These are phyloP conservation scores for Cyrtorhinus lividipennis DNA, from an alignment of 1,140 invertebrate genomes.

Conservation along the genomic window DNA sequence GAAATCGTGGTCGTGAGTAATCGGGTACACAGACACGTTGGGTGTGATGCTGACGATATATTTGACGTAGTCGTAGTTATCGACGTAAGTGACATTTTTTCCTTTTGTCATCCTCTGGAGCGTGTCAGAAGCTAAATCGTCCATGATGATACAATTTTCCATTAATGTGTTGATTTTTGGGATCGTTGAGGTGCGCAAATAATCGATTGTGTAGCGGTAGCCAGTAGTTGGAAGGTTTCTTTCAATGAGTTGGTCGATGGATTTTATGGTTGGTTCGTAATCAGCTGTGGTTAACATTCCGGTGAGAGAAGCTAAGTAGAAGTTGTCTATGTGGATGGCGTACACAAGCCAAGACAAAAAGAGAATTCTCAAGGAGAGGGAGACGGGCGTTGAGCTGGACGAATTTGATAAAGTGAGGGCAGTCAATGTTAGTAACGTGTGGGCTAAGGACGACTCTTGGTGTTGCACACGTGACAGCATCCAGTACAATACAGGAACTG, in stretches of 20 bases:
- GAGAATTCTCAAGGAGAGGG: neutral
- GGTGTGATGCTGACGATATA: neutral
- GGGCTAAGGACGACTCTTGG: neutral
- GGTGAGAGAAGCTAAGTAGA: neutral
- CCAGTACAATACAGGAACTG: neutral
- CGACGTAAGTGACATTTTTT: neutral
- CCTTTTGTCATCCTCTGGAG: neutral
- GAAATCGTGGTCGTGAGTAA: no score
- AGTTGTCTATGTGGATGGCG: neutral
- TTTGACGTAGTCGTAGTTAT: neutral
- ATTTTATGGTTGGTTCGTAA: neutral
- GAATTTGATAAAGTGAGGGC: neutral
- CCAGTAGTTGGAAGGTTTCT: neutral
- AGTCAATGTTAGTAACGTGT: neutral
- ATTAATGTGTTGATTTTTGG: neutral
- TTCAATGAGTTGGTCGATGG: neutral
- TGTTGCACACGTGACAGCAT: neutral
- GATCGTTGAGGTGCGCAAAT: neutral
- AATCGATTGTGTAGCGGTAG: neutral
- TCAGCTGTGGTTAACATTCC: neutral
- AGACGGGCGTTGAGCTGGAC: neutral
- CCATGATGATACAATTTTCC: neutral
- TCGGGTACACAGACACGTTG: neutral
- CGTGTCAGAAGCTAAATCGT: neutral
- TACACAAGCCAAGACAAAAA: neutral